Base-by-base conservation (phyloP, 2,113 vertebrate genomes). In the Ia io region DNA sequence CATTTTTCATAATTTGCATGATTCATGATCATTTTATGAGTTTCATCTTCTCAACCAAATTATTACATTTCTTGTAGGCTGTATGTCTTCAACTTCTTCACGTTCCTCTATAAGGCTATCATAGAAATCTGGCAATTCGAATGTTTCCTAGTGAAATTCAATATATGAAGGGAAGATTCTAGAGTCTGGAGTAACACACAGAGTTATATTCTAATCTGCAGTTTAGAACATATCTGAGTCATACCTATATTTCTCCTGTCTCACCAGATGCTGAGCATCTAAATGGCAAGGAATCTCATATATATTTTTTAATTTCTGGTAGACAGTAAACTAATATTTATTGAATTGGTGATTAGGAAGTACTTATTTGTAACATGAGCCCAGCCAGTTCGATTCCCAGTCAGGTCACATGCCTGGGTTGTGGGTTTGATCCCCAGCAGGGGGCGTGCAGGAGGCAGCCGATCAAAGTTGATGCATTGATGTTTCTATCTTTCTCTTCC, bases 111-210 rank as follows among this genome's bases (percentile, higher is more conserved):
- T 56, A 63, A 90, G 10, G 3, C 47, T 85, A 13, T 91, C 18
- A 13, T 22, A 71, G 67, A 70, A 95, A 35, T 40, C 9, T 95
- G 35, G 3, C 11, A 65, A 78, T 84, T 93, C 51, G 49, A 56
- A 63, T 89, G n/a, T 70, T 85, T 93, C 20, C 40, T 71, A 25
- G 20, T 84, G 65, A 90, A 88, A 90, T 90, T 73, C 40, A 89
- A 10, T 30, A 49, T 56, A 73, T 0, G 4, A 91, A 67, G 22
- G 80, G 42, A 83, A 83, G 40, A 40, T 77, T 94, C 70, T 65
- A 90, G 51, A 89, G 61, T 10, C 65, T 91, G 30, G 42, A 88
- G 23, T 79, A 67, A 85, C 8, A 44, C 4, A 44, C 12, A 90
- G 2, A 59, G 14, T 65, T 97, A 30, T 40, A 73, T 35, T 83